Base-by-base conservation (phyloP, 2,888 invertebrate species). In the Melipona beecheii region DNA sequence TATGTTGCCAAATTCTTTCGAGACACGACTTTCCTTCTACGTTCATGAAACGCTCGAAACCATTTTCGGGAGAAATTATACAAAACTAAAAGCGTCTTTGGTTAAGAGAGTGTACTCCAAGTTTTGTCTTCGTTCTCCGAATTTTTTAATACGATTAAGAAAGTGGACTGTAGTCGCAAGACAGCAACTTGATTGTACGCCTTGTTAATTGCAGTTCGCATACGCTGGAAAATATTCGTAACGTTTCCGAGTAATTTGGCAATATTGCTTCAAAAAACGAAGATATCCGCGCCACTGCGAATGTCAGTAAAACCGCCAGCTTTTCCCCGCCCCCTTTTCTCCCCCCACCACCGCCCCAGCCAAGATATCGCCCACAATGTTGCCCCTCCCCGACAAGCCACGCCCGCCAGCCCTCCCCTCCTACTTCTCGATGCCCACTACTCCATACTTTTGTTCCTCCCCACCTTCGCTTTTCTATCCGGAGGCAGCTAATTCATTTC, bases 401-500 rank as follows among this genome's bases (percentile, higher is more conserved):
- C 85, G 85, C 86, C 86, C 70, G 52, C 27, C 4, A 11, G 6
- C 15, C 71, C 62, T 72, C 73, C 86, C 85, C 87, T 81, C 78
- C 88, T 68, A 79, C 75, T 71, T 68, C 69, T 50, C 81, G 66
- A 68, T 87, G 75, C 85, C 87, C 89, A 86, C 89, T 90, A 88
- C 88, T 87, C 89, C 90, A 90, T 90, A 90, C 89, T 90, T 89
- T 83, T 87, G 87, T 90, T 87, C 83, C 83, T 86, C 87, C 90
- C 90, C 87, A 87, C 89, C 31, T 54, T n/a, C n/a, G 17, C 82
- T 24, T 69, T 65, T 77, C 73, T 71, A 43, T 68, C 74, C 81
- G 65, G 60, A 78, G 84, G 71, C 82, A 72, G 89, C 91, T 92
- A 92, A 93, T 93, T 92, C 91, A 90, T 92, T 93, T 91, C 90